Percentiles rank a stretch among this genome's conserved stretches.
phyloP scores from a whole-genome alignment of 2,797 vertebrate genomes.

The Cichlasoma orientale region DNA sequence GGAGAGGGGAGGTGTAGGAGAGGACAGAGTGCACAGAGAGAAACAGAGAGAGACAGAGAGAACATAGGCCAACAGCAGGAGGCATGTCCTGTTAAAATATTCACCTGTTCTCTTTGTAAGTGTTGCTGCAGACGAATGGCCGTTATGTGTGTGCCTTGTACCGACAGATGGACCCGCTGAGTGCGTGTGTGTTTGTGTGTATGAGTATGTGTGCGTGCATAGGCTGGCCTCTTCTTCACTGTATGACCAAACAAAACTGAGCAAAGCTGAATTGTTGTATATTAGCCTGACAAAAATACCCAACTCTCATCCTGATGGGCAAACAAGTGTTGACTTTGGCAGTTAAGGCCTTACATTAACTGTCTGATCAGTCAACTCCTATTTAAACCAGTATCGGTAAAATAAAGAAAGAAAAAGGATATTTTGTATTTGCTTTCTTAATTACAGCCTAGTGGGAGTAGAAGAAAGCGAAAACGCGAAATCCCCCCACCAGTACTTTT shows the following conservation, averaged over 20 bases:
- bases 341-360: slow-evolving; percentile 2
- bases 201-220: background rate
- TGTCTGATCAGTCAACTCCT: background rate
- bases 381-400: background rate
- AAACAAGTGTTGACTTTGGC: background rate
- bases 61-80: slow-evolving; percentile 47
- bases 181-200: background rate
- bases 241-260: slow-evolving; percentile 14
- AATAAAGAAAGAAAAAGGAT: background rate
- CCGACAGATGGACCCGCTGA: slow-evolving; percentile 42
- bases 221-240: slow-evolving; percentile 8
- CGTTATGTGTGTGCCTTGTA: slow-evolving; percentile 37
- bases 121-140: slow-evolving; percentile 40
- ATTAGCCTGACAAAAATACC: background rate
- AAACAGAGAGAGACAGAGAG: slow-evolving; percentile 8
- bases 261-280: slow-evolving; percentile 6
- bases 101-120: slow-evolving; percentile 71
- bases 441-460: background rate
- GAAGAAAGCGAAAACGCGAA: background rate
- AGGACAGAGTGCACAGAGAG: slow-evolving; percentile 12
- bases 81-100: slow-evolving; percentile 75
- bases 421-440: background rate
- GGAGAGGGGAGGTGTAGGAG: slow-evolving; percentile 25
- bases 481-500: background rate
- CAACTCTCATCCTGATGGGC: background rate